These are phyloP conservation scores for Caretta caretta DNA, from an alignment of 2,113 vertebrate species.

Conservation along the genomic window DNA sequence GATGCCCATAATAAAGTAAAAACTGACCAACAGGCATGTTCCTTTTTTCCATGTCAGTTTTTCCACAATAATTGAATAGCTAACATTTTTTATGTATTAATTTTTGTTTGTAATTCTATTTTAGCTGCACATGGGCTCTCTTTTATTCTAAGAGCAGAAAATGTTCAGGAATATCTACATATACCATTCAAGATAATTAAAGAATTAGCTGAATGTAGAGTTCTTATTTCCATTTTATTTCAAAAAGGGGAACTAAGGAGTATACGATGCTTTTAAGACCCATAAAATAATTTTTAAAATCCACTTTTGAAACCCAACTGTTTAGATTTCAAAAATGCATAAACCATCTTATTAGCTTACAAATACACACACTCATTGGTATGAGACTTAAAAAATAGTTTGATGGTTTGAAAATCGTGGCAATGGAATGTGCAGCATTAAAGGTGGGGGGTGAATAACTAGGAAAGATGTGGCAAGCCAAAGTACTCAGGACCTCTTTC, in stretches of 20 bases:
- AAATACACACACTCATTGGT: neutral
- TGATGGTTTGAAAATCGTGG: neutral
- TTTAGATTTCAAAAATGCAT: neutral
- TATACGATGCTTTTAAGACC: neutral
- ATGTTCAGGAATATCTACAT: neutral
- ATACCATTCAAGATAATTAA: neutral
- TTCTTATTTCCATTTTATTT: neutral
- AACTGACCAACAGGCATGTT: neutral
- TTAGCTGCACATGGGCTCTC: neutral
- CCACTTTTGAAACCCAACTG: neutral
- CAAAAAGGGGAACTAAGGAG: neutral
- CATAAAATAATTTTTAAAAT: neutral
- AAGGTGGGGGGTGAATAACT: neutral
- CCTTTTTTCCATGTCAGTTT: neutral
- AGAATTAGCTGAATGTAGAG: neutral
- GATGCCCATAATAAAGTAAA: neutral
- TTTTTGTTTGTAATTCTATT: neutral
- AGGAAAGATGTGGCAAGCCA: neutral
- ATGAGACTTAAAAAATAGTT: no score
- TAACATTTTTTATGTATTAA: neutral
- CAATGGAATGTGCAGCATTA: neutral
- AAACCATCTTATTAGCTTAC: slow-evolving; percentile 15
- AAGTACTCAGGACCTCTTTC: neutral
- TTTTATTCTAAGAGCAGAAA: neutral
- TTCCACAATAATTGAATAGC: neutral